A percentile compares a stretch with the other conserved stretches of the same genome.
Conservation (phyloP, 2,888 invertebrate species). For the Drosophila heteroneura region DNA sequence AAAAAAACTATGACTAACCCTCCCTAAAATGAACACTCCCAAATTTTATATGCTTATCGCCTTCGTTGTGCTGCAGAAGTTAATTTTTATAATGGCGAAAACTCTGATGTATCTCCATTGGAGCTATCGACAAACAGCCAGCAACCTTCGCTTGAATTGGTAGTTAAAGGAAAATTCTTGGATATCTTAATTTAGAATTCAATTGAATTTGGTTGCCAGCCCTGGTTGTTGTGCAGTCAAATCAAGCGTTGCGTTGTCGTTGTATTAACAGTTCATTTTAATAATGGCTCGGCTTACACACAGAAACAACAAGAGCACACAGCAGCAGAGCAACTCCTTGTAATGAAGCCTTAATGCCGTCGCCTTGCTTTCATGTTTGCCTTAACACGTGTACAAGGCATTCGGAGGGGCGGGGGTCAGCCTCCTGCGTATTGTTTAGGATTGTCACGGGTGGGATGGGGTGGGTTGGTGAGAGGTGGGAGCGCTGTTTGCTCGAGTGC, state of each 20-base stretch:
- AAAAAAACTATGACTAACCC: not conserved
- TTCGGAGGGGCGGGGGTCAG: constrained; percentile 1
- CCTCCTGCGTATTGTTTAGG: constrained; percentile 47
- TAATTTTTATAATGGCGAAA: not conserved
- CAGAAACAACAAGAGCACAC: constrained; percentile 19
- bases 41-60: not conserved
- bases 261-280: constrained; percentile 79
- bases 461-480: not conserved
- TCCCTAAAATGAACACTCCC: not conserved
- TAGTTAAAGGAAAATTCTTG: constrained; percentile 7
- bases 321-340: constrained; percentile 40
- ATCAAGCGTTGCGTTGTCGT: constrained; percentile 58
- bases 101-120: not conserved
- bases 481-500: constrained; percentile 48
- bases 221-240: constrained; percentile 45
- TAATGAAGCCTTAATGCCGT: constrained; percentile 75
- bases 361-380: constrained; percentile 65
- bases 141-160: not conserved
- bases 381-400: constrained; percentile 66
- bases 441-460: constrained; percentile 6
- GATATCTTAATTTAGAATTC: constrained; percentile 48
- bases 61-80: not conserved
- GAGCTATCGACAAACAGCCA: not conserved
- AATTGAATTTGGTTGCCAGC: constrained; percentile 44
- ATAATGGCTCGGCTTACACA: constrained; percentile 56